Percentiles rank a stretch among this genome's conserved stretches.
Conservation (phyloP, 2,113 vertebrate species). For the Phylloscopus trochiloides region DNA sequence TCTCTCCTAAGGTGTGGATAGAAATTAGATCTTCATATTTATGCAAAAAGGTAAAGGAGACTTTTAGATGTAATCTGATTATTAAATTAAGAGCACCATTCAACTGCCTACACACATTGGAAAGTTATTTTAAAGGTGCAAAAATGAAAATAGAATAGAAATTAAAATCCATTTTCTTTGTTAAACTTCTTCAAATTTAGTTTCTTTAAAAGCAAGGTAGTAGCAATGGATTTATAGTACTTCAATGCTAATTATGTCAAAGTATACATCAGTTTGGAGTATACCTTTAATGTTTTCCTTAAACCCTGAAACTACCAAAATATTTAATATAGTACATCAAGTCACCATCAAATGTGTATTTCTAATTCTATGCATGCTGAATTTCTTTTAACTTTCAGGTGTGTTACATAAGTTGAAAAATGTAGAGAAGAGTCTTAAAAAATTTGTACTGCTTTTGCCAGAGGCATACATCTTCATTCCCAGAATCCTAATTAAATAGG, state of each 20-base stretch:
- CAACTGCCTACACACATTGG: not conserved
- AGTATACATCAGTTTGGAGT: not conserved
- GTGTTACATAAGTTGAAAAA: not conserved
- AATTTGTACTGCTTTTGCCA: not conserved
- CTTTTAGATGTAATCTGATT: not conserved
- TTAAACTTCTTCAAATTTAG: not conserved
- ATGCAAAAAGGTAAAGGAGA: not conserved
- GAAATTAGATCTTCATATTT: not conserved
- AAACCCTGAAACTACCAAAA: not conserved
- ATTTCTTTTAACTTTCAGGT: not conserved
- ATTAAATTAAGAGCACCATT: not conserved
- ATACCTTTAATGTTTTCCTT: not conserved
- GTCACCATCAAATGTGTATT: not conserved
- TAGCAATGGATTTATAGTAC: not conserved
- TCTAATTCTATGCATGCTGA: not conserved
- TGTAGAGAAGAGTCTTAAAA: not conserved
- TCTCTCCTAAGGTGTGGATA: not conserved
- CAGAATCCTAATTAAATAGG: not conserved
- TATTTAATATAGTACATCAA: not conserved
- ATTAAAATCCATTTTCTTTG: not conserved
- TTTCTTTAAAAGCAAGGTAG: not conserved
- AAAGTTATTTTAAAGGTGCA: not conserved
- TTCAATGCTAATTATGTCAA: not conserved
- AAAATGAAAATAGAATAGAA: not conserved
- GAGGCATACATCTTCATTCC: not conserved